Evolutionary conservation across 2,797 vertebrate genomes (phyloP).

Genomic region (Sebastes melanostomus): DNA sequence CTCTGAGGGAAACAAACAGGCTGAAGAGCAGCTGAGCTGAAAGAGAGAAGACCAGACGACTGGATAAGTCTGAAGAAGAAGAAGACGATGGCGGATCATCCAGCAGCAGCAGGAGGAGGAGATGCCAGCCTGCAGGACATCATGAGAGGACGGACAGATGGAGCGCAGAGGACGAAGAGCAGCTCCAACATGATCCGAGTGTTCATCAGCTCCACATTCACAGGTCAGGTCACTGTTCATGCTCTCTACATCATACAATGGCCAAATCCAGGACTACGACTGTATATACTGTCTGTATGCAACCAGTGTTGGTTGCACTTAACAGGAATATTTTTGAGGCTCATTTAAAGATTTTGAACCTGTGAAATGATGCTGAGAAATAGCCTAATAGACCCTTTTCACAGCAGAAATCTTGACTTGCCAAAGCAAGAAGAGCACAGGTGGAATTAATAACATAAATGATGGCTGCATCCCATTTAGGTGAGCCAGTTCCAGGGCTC

Average conservation of each 20-base stretch:
- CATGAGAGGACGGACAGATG: slow-evolving; percentile 67
- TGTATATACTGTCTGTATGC: neutral
- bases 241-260: neutral
- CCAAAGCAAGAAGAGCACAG: neutral
- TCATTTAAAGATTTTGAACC: neutral
- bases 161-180: slow-evolving; percentile 34
- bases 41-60: neutral
- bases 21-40: neutral
- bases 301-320: neutral
- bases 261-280: neutral
- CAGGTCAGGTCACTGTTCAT: slow-evolving; percentile 75
- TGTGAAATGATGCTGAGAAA: neutral
- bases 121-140: slow-evolving; percentile 50
- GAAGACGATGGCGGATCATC: slow-evolving; percentile 22
- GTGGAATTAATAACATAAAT: neutral
- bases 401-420: neutral
- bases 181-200: slow-evolving; percentile 76
- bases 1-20: slow-evolving; percentile 31
- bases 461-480: neutral
- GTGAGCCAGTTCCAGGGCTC: neutral
- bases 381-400: neutral
- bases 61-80: neutral
- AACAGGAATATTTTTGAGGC: neutral
- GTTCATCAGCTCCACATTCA: slow-evolving; percentile 83
- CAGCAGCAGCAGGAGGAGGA: neutral